Base-by-base conservation (phyloP, 30 jellyfish, hydroid and myxozoan genomes). In the Nemopilema nomurai region DNA sequence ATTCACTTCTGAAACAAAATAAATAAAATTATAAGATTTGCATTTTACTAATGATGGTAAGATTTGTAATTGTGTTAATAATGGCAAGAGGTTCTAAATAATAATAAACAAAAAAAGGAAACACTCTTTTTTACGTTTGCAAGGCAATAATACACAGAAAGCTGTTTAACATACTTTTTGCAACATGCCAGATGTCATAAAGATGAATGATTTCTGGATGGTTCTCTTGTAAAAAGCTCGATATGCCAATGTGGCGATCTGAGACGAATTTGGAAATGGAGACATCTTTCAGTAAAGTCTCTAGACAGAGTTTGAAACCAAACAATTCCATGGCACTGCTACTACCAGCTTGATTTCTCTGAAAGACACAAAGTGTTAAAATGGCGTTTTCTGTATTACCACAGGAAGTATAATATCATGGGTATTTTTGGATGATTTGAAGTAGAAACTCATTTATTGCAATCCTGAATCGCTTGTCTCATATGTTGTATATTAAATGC, bases 51-150 rank as follows among this genome's bases (percentile, higher is more conserved):
- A 22, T 64, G 8, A 9, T 64, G 28, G 74, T 64, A 64, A n/a
- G 74, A 64, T 64, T 64, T 64, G 74, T 8, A n/a, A 64, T 64
- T 64, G 30, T 64, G 74, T 19, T 64, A 64, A 41, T 41, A 41
- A 41, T 41, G 57, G 57, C 6, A 41, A 13, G 57, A 41, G 13
- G 57, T 41, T 41, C 9, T 41, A 13, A 41, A 41, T 41, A 41
- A 41, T 41, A 41, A 41, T 41, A 41, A 41, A 41, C 57, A 41
- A 41, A 41, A 41, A 41, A 41, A 13, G 13, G 13, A 41, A 41
- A 6, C 6, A 6, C 13, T 13, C 13, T 41, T 41, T 8, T 3
- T 3, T 3, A 41, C 57, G 57, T 41, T 41, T 41, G 57, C 57
- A 41, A 41, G 57, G 57, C 57, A 41, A 41, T 41, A 3, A 41